phyloP scores from a whole-genome alignment of 2,797 vertebrate species.

The Hoplostethus mediterraneus region DNA sequence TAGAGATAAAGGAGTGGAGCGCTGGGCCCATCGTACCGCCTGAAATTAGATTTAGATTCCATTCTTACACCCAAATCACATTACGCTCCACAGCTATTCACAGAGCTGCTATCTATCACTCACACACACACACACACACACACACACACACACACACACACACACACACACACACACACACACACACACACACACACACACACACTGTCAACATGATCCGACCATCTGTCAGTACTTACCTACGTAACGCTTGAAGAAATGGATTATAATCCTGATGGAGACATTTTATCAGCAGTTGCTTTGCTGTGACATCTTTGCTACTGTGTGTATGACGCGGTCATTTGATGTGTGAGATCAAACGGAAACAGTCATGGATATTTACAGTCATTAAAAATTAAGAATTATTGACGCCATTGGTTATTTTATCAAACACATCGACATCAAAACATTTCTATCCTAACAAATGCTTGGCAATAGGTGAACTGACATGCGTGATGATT shows the following conservation, averaged over 20 bases:
- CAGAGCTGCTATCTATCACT: conserved; percentile 71
- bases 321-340: conserved; percentile 7
- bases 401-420: background rate
- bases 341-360: conserved; percentile 19
- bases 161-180: conserved; percentile 39
- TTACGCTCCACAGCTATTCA: conserved; percentile 73
- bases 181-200: conserved; percentile 17
- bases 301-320: conserved; percentile 23
- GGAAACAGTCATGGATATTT: conserved; percentile 16
- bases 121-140: conserved; percentile 2
- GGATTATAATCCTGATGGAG: conserved; percentile 42
- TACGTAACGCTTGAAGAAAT: conserved; percentile 53
- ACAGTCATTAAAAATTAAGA: conserved; percentile 16
- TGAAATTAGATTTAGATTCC: conserved; percentile 79
- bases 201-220: conserved; percentile 64
- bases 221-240: conserved; percentile 72
- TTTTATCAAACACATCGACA: conserved; percentile 30
- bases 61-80: conserved; percentile 77
- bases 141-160: conserved; percentile 39
- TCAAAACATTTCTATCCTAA: conserved; percentile 29
- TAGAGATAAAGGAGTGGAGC: conserved; percentile 70
- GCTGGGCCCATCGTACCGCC: conserved; percentile 63
- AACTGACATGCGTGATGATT: conserved; percentile 55
- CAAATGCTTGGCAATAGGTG: conserved; percentile 29
- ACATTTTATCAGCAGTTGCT: conserved; percentile 28